Base-by-base conservation (phyloP, 2,113 vertebrate species). In the Leuciscus idus region DNA sequence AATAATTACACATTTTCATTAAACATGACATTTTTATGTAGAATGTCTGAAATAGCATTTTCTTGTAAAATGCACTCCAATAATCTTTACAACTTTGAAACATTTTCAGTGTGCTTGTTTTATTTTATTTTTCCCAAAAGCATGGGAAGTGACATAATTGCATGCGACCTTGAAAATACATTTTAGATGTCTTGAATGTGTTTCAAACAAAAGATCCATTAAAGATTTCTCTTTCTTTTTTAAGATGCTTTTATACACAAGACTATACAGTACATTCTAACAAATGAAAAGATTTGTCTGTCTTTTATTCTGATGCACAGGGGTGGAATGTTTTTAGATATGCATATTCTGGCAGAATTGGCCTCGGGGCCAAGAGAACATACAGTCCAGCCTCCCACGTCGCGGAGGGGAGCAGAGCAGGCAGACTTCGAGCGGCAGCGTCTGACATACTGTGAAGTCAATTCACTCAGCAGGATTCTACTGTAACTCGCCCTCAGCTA, bases 281-380 rank as follows among this genome's bases (percentile, higher is more conserved):
- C 36, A 61, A 62, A 52, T 76, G 36, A 80, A 83, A 73, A 81
- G 52, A 28, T 43, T 2, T 10, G 3, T 62, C 21, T 26, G 78
- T 82, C 28, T 59, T 83, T 52, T 84, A 75, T 62, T 81, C 52
- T n/a, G n/a, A 23, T 55, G 84, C 77, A 70, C 10, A 26, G 61
- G 26, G 72, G 17, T 17, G 68, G 81, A 70, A 64, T 72, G 55
- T 70, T 86, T 84, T 88, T 84, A 85, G 73, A 87, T 83, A 84
- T 68, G 52, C 57, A 79, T 76, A 59, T 70, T 81, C 75, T 75
- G n/a, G 28, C 30, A 33, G 30, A 77, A 21, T 62, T 64, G 75
- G 74, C 52, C 36, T 10, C 9, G 13, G 68, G 75, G 73, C 43
- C 6, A 33, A 13, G 57, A 57, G 64, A 76, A 70, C 55, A 70